Conservation (phyloP, 2,113 vertebrate genomes). For the Gobiocypris rarus region DNA sequence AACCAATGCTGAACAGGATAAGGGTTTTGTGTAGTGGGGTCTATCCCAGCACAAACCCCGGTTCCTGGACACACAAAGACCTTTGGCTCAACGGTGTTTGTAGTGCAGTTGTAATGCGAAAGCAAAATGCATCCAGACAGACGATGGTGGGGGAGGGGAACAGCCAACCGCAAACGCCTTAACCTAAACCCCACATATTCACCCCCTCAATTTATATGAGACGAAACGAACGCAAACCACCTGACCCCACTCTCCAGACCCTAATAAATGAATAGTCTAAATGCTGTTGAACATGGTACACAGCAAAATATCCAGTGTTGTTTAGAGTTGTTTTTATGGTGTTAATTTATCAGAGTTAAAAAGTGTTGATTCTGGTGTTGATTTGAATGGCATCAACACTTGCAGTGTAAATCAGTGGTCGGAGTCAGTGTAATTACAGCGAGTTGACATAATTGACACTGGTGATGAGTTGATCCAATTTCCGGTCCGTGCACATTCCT, state of each 20-base stretch:
- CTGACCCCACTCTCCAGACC: background rate
- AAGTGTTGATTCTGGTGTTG: no score
- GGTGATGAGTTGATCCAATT: no score
- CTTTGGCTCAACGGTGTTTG: conserved; percentile 8
- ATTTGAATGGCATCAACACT: no score
- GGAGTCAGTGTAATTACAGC: no score
- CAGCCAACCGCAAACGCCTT: conserved; percentile 7
- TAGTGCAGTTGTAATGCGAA: conserved; percentile 19
- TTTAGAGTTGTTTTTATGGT: no score
- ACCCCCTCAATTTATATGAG: background rate
- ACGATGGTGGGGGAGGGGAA: conserved; percentile 48
- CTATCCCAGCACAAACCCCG: conserved; percentile 15
- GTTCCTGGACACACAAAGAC: conserved; percentile 45
- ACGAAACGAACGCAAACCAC: conserved; percentile 34
- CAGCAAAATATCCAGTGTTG: no score
- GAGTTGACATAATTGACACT: no score
- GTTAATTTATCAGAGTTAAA: no score
- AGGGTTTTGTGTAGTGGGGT: background rate
- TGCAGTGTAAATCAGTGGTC: no score
- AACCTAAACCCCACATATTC: conserved; percentile 36
- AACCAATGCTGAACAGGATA: conserved; percentile 36
- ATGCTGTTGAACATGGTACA: background rate
- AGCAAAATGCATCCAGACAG: conserved; percentile 54
- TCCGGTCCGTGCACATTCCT: no score
- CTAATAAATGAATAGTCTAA: background rate